These are phyloP conservation scores for Leptinotarsa tumamoca DNA, from an alignment of 2,888 invertebrate species.

Conservation along the genomic window DNA sequence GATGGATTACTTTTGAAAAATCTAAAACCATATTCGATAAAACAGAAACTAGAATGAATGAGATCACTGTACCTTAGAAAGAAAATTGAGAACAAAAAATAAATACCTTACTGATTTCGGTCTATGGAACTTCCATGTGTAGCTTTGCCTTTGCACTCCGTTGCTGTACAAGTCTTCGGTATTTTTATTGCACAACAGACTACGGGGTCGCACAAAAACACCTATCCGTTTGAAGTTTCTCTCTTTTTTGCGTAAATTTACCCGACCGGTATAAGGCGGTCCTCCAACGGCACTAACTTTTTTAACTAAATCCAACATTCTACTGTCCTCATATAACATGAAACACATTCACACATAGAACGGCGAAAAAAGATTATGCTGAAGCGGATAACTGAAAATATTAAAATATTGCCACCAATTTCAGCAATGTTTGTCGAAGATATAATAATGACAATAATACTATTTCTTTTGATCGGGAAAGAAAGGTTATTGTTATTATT, in stretches of 20 bases:
- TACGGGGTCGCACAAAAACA: slow-evolving; percentile 60
- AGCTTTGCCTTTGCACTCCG: slow-evolving; percentile 61
- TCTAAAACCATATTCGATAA: no score
- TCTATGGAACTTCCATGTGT: slow-evolving; percentile 65
- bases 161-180: slow-evolving; percentile 57
- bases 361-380: background rate
- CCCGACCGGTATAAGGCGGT: slow-evolving; percentile 50
- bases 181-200: slow-evolving; percentile 61
- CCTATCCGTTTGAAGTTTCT: slow-evolving; percentile 51
- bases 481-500: no score
- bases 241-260: slow-evolving; percentile 57
- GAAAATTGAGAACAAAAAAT: slow-evolving; percentile 14
- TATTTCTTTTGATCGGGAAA: no score
- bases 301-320: slow-evolving; percentile 60
- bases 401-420: background rate
- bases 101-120: slow-evolving; percentile 63
- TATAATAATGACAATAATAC: background rate
- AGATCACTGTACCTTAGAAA: background rate
- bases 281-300: slow-evolving; percentile 54
- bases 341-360: background rate
- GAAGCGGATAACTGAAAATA: background rate
- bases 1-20: no score
- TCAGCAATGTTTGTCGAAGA: no score
- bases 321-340: slow-evolving; percentile 10
- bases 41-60: background rate